Evolutionary conservation across 2,888 invertebrate species (phyloP).

Genomic region (Quadroppia sp.): DNA sequence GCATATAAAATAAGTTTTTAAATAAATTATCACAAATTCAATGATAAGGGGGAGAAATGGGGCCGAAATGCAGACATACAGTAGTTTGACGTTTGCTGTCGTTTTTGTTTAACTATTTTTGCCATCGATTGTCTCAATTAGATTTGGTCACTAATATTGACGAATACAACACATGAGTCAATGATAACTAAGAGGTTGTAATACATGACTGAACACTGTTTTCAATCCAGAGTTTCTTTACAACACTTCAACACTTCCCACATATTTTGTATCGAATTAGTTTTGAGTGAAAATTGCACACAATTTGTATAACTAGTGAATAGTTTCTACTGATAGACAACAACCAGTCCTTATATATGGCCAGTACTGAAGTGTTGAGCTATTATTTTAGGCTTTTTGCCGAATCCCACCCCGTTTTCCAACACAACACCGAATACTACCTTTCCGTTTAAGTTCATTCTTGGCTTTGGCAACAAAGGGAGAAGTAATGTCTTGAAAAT

Average conservation of each 20-base stretch:
- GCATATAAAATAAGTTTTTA: background rate
- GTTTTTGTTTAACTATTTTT: background rate
- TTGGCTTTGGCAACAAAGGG: conserved; percentile 48
- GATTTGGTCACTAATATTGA: conserved; percentile 7
- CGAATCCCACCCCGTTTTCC: conserved; percentile 45
- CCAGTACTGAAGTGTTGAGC: conserved; percentile 42
- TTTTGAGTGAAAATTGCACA: conserved; percentile 30
- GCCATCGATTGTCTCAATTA: background rate
- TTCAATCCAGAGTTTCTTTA: conserved; percentile 1
- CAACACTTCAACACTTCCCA: too few relatives aligned
- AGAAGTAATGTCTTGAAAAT: conserved; percentile 48
- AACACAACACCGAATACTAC: conserved; percentile 49
- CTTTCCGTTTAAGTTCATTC: conserved; percentile 48
- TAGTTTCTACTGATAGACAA: background rate
- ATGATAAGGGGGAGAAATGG: conserved; percentile 22
- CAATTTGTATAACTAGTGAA: conserved; percentile 15
- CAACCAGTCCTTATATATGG: conserved; percentile 18
- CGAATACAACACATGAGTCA: background rate
- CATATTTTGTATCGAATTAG: background rate
- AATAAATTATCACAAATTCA: conserved; percentile 36
- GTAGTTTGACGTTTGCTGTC: background rate
- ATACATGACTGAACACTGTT: conserved; percentile 19
- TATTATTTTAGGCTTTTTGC: conserved; percentile 40
- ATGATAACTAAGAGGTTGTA: conserved; percentile 12
- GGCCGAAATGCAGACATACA: conserved; percentile 9